These are phyloP conservation scores for Typhlichthys eigenmanni DNA, from an alignment of 2,797 vertebrate species.

Conservation along the genomic window DNA sequence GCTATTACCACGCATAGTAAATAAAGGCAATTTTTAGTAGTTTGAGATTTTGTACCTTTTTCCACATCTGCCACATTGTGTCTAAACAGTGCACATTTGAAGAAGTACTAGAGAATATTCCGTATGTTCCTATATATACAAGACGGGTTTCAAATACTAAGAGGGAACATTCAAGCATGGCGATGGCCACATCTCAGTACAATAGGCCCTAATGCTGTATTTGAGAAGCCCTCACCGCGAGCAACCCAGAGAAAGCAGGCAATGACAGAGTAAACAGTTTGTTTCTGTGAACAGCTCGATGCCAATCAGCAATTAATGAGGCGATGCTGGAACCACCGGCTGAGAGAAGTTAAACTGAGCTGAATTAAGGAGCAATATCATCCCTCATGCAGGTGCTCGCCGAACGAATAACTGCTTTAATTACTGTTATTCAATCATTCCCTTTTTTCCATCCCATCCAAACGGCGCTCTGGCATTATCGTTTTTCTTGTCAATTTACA, in stretches of 20 bases:
- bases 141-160: not conserved
- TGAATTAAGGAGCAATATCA: conserved; percentile 97
- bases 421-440: conserved; percentile 99
- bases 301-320: conserved; percentile 87
- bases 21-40: no score
- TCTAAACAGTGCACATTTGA: no score
- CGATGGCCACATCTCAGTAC: conserved; percentile 40
- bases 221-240: conserved; percentile 49
- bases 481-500: conserved; percentile 92
- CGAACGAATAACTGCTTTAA: conserved; percentile 99
- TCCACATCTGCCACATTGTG: no score
- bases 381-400: conserved; percentile 97
- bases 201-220: conserved; percentile 68
- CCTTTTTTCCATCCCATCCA: conserved; percentile 80
- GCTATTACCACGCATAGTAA: no score
- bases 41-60: no score
- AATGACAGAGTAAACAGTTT: conserved; percentile 82
- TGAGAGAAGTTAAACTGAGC: conserved; percentile 95
- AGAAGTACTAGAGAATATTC: no score
- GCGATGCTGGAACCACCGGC: conserved; percentile 80
- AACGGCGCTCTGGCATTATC: conserved; percentile 93
- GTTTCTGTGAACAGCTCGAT: conserved; percentile 79
- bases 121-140: no score
- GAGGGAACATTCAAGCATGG: not conserved
- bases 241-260: conserved; percentile 71